Evolutionary conservation across 2,797 vertebrate genomes (phyloP), one percentile per base, ranked within the genome.

Genomic region (Tamandua tetradactyla): DNA sequence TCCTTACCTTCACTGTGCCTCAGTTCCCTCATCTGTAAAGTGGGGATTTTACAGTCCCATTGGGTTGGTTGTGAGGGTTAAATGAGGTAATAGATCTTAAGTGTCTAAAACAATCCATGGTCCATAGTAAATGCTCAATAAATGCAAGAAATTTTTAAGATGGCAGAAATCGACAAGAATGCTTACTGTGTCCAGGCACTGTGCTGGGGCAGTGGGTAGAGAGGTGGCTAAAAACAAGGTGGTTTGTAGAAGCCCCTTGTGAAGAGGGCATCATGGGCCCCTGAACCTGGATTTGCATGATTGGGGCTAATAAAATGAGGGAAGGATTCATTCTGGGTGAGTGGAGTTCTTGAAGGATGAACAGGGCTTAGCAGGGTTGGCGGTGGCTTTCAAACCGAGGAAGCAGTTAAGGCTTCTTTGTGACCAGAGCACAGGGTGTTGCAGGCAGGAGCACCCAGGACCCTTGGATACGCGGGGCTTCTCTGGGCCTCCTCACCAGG

Each of bases 11-110:
- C 66, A 30, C 66, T 74, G 47, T 66, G 25, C 68, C 87, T 86
- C 32, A 9, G 57, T 68, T 90, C 78, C 88, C 74, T 74, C 23
- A 11, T 44, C 64, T 89, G 76, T 66, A 61, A 94, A 93, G 86
- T 61, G 23, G 87, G 57, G 62, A 27, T 11, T 11, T 35, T 71
- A 25, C 61, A 59, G 2, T 72, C 47, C 82, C 35, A 42, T 10
- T 74, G 88, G 42, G 37, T 81, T 18, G 15, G 15, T 71, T 62
- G 12, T 52, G 55, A 85, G 37, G 57, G 83, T 91, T 10, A 18
- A 74, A 20, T 91, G 79, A 91, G 15, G 72, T 40, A 49, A 69
- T 59, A 44, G 5, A 23, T 57, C n/a, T 25, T 4, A 72, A 90
- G 22, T 68, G 44, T 69, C 86, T 78, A 59, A 82, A 89, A 52